phyloP scores from a whole-genome alignment of 2,797 vertebrate species.

The Labeo calbasu region DNA sequence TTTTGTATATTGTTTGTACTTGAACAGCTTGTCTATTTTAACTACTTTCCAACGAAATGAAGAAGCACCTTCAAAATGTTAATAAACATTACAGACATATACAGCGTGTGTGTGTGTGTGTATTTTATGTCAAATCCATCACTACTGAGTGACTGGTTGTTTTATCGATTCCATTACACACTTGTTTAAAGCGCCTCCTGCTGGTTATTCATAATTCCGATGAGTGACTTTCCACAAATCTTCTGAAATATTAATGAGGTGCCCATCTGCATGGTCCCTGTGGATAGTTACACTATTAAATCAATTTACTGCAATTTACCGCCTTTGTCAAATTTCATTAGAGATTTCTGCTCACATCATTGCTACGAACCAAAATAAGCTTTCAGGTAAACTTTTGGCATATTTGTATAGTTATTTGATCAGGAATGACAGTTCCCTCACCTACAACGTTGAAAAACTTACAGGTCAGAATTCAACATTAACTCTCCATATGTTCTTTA shows the following conservation, averaged over 20 bases:
- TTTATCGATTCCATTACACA: neutral
- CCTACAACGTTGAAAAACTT: too few relatives aligned
- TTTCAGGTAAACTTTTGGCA: neutral
- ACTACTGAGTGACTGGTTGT: neutral
- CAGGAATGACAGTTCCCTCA: neutral
- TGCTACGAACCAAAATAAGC: neutral
- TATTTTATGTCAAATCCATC: neutral
- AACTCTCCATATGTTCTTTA: neutral
- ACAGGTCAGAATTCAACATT: neutral
- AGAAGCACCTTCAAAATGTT: neutral
- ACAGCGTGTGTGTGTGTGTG: neutral
- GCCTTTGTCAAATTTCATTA: neutral
- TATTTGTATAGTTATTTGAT: neutral
- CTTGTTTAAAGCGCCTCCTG: neutral
- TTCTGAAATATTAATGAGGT: neutral
- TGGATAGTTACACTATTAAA: neutral
- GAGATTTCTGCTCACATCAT: neutral
- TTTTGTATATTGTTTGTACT: slow-evolving; percentile 24
- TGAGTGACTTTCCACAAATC: neutral
- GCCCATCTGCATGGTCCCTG: neutral
- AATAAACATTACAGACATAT: neutral
- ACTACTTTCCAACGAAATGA: neutral
- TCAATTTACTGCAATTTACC: neutral
- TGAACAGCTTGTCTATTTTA: neutral
- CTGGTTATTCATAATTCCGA: neutral